Base-by-base conservation (phyloP, 2,113 vertebrate species). In the Manacus vitellinus region DNA sequence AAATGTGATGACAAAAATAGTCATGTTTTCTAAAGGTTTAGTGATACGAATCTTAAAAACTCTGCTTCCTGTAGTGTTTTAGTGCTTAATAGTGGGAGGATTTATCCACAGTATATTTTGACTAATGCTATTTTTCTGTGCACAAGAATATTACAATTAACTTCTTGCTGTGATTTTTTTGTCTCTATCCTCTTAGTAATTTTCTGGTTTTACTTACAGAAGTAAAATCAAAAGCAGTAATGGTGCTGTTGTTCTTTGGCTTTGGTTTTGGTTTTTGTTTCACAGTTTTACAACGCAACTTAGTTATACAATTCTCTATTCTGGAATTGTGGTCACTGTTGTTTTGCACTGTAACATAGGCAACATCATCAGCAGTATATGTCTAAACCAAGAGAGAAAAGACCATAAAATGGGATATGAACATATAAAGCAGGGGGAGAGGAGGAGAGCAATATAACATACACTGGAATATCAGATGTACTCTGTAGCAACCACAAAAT, bases 11-110 rank as follows among this genome's bases (percentile, higher is more conserved):
- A 67, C 68, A 95, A 73, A 92, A 94, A 81, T 52, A 8, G 8
- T 88, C 21, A n/a, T 41, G 9, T 31, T 88, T 84, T 82, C 61
- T 85, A 65, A 66, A 63, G 22, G 4, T 75, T 73, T 84, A 49
- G 16, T 52, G n/a, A 47, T 76, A n/a, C 1, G 3, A 37, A 54
- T 89, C 61, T 84, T 70, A n/a, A 62, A 75, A 89, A 44, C 28
- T 93, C 49, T 55, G 11, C 23, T 86, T 89, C 61, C 78, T 61
- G 8, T 41, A 70, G 46, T 46, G 33, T 27, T 79, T 82, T 52
- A 54, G 20, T 55, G 63, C 51, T 96, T 92, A 95, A 89, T 58
- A 95, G 59, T 82, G 63, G 70, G 76, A 95, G 41, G 56, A 79
- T 89, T 88, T 88, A 76, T 58, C 31, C 58, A 62, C 14, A 49